These are phyloP conservation scores for Blastobasis adustella DNA, from an alignment of 2,888 invertebrate species.

Conservation along the genomic window DNA sequence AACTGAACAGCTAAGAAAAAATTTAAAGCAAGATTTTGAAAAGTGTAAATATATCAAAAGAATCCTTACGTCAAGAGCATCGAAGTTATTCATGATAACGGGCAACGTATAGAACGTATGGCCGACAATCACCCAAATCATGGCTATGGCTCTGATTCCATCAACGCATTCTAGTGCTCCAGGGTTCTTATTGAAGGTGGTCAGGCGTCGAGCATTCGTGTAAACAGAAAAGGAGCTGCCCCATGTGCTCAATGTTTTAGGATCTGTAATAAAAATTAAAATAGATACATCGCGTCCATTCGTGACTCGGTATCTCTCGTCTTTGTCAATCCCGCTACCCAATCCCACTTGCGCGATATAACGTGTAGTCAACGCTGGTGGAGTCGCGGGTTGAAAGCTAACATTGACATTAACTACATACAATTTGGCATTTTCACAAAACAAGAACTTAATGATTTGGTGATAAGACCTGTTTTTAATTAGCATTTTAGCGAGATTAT, in stretches of 20 bases:
- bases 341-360: no score
- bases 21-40: no score
- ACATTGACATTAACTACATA: no score
- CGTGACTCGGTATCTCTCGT: no score
- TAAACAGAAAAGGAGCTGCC: conserved; percentile 31
- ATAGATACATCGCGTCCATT: not conserved
- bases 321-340: no score
- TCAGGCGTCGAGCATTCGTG: conserved; percentile 42
- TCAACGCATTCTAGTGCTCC: conserved; percentile 46
- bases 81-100: conserved; percentile 18
- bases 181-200: conserved; percentile 26
- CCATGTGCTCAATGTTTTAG: conserved; percentile 17
- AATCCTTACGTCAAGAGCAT: conserved; percentile 18
- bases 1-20: not conserved
- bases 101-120: conserved; percentile 22
- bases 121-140: conserved; percentile 50
- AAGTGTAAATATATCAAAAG: not conserved
- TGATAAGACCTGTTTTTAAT: no score
- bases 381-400: no score
- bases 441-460: no score
- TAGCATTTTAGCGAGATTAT: no score
- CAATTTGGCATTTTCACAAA: no score
- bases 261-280: conserved; percentile 21
- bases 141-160: conserved; percentile 51
- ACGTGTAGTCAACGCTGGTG: no score